Evolutionary conservation across 2,888 invertebrate genomes (phyloP).

Genomic region (Tachina fera): DNA sequence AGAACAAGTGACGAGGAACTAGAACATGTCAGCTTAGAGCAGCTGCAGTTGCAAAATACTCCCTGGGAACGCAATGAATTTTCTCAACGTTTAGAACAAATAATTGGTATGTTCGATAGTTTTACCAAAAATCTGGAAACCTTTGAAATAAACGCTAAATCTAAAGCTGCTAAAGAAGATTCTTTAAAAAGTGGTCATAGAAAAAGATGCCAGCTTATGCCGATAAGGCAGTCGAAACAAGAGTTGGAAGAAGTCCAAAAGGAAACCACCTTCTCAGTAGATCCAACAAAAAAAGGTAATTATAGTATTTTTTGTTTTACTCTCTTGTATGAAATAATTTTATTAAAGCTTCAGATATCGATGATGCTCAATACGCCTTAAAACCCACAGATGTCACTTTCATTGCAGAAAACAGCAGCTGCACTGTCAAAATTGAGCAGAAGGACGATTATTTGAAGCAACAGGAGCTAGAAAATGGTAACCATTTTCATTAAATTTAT

Average conservation of each 20-base stretch:
- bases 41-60: background rate
- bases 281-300: background rate
- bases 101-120: constrained; percentile 75
- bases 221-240: background rate
- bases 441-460: background rate
- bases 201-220: background rate
- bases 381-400: background rate
- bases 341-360: too few relatives aligned
- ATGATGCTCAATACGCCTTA: background rate
- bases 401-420: background rate
- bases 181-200: background rate
- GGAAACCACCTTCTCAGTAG: background rate
- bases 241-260: background rate
- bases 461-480: constrained; percentile 4
- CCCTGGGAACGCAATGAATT: constrained; percentile 64
- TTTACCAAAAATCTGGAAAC: constrained; percentile 76
- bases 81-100: constrained; percentile 73
- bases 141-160: constrained; percentile 67
- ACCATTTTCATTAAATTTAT: background rate
- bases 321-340: too few relatives aligned
- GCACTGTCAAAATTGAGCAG: too few relatives aligned
- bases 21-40: background rate
- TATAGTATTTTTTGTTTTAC: too few relatives aligned
- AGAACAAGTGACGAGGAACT: background rate
- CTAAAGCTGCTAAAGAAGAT: background rate